A percentile compares a stretch with the other conserved stretches of the same genome.
These are phyloP conservation scores for Chitala chitala DNA, from an alignment of 2,113 vertebrate genomes.

Conservation along the genomic window DNA sequence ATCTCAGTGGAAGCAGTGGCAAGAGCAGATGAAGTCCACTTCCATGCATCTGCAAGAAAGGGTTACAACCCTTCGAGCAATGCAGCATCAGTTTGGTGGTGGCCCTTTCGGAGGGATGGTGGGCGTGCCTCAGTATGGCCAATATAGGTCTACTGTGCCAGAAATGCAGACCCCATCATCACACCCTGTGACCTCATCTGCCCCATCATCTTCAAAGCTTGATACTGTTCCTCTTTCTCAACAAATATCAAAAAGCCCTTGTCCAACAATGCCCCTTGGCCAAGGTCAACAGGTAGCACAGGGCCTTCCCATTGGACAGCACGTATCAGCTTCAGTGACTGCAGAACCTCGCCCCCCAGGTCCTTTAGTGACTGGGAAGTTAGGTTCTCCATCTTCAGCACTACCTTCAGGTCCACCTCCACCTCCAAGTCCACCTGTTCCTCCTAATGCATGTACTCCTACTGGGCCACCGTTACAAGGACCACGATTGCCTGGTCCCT, in stretches of 20 bases:
- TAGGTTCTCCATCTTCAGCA: background rate
- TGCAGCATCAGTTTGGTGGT: constrained; percentile 70
- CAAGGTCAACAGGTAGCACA: constrained; percentile 34
- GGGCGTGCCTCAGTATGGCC: constrained; percentile 68
- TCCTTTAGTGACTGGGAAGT: background rate
- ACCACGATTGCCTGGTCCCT: constrained; percentile 59
- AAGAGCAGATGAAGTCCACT: constrained; percentile 92
- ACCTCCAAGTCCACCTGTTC: background rate
- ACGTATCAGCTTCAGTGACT: constrained; percentile 49
- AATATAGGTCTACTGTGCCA: constrained; percentile 54
- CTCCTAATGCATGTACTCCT: constrained; percentile 33
- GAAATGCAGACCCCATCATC: constrained; percentile 45
- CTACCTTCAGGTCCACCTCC: background rate
- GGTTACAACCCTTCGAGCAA: constrained; percentile 71
- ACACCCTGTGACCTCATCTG: constrained; percentile 48
- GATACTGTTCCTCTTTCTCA: constrained; percentile 36
- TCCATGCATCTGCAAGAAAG: constrained; percentile 82
- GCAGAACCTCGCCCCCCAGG: constrained; percentile 40
- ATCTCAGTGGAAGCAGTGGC: constrained; percentile 94
- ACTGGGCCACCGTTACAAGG: constrained; percentile 44
- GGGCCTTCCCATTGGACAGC: constrained; percentile 40
- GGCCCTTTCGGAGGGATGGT: constrained; percentile 66
- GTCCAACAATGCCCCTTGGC: constrained; percentile 28
- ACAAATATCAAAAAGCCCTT: constrained; percentile 37
- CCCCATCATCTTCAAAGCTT: constrained; percentile 58